Evolutionary conservation across 2,113 vertebrate genomes (phyloP), one percentile per base, ranked within the genome.

Genomic region (Mixornis gularis): DNA sequence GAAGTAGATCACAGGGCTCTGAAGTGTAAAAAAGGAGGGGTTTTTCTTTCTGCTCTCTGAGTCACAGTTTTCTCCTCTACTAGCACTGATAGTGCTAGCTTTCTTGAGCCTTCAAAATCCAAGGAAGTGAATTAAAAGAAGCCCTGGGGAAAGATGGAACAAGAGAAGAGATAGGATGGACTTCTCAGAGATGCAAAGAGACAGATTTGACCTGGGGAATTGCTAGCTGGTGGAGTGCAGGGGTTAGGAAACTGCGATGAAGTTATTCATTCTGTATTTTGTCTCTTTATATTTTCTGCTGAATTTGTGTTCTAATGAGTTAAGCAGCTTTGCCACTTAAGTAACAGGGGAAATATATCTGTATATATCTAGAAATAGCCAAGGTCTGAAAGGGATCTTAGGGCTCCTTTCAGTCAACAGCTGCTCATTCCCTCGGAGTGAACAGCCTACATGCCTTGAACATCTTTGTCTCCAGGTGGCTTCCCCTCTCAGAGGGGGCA

Each of bases 41-140:
- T 5, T 90, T 88, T 90, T 29, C 53, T 86, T 36, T 41, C 18
- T 85, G 26, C 12, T 88, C 12, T 49, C 43, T 76, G 65, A 83
- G 65, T 62, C 85, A 58, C 30, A 9, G n/a, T 93, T 90, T 88
- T 56, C 30, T 78, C 32, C 38, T 84, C 29, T 72, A 12, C 44
- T 12, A 12, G 10, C 46, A 65, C 20, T 1, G 4, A 56, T 66
- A 20, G 62, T 81, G 27, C 30, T 76, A 15, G 22, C 66, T 87
- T 73, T 73, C 55, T 60, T 76, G 53, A 81, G 70, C 55, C 19
- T 89, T 85, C 44, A 38, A 63, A 70, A 80, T 74, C n/a, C 77
- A 76, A 69, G 53, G 34, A 93, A 65, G 34, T 56, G 43, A 95
- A 89, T 90, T 84, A 87, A 81, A 95, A 84, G 84, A 92, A 93